Conservation (phyloP, 2,888 invertebrate genomes). For the Phyllotreta cruciferae region DNA sequence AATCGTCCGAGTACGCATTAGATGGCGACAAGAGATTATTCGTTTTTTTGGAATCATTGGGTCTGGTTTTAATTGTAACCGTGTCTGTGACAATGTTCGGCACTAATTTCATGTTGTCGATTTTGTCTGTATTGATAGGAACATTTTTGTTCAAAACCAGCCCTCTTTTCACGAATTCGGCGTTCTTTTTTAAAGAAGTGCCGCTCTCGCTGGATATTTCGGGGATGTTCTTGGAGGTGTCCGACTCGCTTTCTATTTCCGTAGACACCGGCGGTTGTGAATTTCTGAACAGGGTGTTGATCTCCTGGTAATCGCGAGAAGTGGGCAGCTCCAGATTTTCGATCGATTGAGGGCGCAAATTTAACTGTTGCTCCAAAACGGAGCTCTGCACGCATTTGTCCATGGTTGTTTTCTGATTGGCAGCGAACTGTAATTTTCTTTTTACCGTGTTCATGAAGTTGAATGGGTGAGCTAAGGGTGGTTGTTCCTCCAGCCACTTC, state of each 20-base stretch:
- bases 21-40: constrained; percentile 6
- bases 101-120: constrained; percentile 38
- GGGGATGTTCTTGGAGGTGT: constrained; percentile 60
- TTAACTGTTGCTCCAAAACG: constrained; percentile 40
- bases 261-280: constrained; percentile 9
- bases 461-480: constrained; percentile 61
- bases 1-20: constrained; percentile 34
- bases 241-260: constrained; percentile 53
- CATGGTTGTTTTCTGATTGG: constrained; percentile 43
- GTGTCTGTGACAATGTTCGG: constrained; percentile 10
- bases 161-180: constrained; percentile 34
- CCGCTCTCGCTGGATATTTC: constrained; percentile 56
- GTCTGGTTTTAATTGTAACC: not conserved
- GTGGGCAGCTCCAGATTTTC: constrained; percentile 48
- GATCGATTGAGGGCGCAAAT: constrained; percentile 50
- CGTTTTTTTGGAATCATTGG: constrained; percentile 3
- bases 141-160: constrained; percentile 24
- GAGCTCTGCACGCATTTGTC: constrained; percentile 50
- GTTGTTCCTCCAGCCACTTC: constrained; percentile 42
- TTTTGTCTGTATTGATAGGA: constrained; percentile 37
- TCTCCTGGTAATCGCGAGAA: constrained; percentile 19
- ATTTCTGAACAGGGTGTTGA: constrained; percentile 5
- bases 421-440: constrained; percentile 61
- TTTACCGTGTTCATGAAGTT: constrained; percentile 69
- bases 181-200: constrained; percentile 40